Percentiles rank a stretch among this genome's conserved stretches.
These are phyloP conservation scores for Gymnobelideus leadbeateri DNA, from an alignment of 2,113 vertebrate species.

Conservation along the genomic window DNA sequence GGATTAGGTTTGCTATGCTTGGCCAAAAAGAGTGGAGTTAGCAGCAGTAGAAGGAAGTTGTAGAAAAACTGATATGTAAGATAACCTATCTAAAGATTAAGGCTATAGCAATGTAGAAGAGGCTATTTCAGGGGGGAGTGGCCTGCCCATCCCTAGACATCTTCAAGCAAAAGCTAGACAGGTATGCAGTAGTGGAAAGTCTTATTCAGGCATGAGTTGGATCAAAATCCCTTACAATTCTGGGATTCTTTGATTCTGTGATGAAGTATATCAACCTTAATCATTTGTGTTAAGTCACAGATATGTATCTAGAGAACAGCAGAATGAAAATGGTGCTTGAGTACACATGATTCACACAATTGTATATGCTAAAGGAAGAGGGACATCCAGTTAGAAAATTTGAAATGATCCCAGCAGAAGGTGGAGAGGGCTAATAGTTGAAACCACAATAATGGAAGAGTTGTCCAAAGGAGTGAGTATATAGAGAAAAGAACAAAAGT, in stretches of 20 bases:
- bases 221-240: neutral
- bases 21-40: neutral
- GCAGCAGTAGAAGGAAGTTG: neutral
- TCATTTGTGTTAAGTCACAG: neutral
- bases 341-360: neutral
- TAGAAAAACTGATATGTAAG: neutral
- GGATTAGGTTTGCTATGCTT: neutral
- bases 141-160: neutral
- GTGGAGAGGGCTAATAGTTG: neutral
- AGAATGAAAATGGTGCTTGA: neutral
- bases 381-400: conserved; percentile 6
- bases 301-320: neutral
- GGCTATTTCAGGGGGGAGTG: neutral
- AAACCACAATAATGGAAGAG: conserved; percentile 76
- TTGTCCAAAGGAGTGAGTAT: conserved; percentile 63
- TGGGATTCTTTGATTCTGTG: neutral
- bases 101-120: neutral
- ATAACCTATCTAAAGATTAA: neutral
- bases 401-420: conserved; percentile 9
- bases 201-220: neutral
- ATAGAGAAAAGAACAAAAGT: conserved; percentile 57
- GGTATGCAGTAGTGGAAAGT: neutral
- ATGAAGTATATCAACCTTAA: neutral
- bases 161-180: neutral
- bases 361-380: neutral